Evolutionary conservation across 2,113 vertebrate genomes (phyloP).

Genomic region (Psilopsiagon aymara): DNA sequence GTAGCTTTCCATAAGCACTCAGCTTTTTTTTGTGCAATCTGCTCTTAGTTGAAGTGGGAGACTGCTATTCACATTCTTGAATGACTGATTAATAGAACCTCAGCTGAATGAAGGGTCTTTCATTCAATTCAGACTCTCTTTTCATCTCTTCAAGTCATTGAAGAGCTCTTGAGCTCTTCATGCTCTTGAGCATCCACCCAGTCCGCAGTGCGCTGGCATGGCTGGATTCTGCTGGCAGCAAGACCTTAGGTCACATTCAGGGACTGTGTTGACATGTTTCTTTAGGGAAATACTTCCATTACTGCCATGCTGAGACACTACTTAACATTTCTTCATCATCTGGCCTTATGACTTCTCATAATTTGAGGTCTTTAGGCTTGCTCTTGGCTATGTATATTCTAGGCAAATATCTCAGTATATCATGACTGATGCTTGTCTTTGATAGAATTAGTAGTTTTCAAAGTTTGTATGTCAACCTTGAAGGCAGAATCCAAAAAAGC

Average conservation of each 20-base stretch:
- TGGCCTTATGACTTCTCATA: not conserved
- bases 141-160: constrained; percentile 6
- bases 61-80: not conserved
- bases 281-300: not conserved
- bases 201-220: not conserved
- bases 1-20: not conserved
- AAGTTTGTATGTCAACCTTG: not conserved
- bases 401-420: not conserved
- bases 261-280: not conserved
- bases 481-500: not conserved
- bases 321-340: not conserved
- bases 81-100: not conserved
- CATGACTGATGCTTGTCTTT: not conserved
- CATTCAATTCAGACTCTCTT: not conserved
- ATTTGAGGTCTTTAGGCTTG: not conserved
- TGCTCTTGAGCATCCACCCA: not conserved
- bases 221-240: constrained; percentile 7
- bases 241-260: not conserved
- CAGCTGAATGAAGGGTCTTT: constrained; percentile 8
- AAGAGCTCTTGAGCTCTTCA: too few species aligned
- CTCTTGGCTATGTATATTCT: not conserved
- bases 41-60: not conserved
- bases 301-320: not conserved
- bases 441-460: not conserved
- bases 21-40: not conserved